Evolutionary conservation across 1,140 invertebrate genomes (phyloP), one percentile per base, ranked within the genome.

Genomic region (Drosophila pseudoananassae): DNA sequence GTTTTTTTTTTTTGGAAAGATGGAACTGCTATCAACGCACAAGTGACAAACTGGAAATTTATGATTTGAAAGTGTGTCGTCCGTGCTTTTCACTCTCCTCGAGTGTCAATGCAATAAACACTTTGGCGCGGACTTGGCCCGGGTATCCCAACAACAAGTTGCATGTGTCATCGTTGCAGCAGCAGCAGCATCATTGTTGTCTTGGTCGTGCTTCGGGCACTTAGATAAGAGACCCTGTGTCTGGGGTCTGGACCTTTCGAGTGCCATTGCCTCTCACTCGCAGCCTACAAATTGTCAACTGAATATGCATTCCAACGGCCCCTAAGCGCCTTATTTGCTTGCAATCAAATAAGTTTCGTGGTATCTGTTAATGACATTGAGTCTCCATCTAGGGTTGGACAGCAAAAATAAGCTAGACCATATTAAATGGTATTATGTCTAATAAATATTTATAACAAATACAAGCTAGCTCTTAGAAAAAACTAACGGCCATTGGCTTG

Each of bases 31-130:
- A 87, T 87, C 82, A 88, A 69, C 54, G 54, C 47, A 64, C 74
- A 87, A 87, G 82, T 87, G 82, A 87, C 83, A 87, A 87, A 88
- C 78, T 88, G 47, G 50, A 87, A 88, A 87, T 87, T 87, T 87
- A 87, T 87, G 82, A 83, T 88, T 87, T 78, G 65, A 87, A 87
- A 87, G 83, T 82, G 75, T 78, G 78, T 80, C 83, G 82, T 45
- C 36, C 50, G 43, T 43, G 47, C 53, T 52, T 58, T 57, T 50
- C 72, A 49, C 78, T 78, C 65, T 49, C 23, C 50, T 45, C 51
- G 49, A 84, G 82, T 87, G 82, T 87, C 74, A 87, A 87, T 82
- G 82, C 78, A 87, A 87, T 87, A 87, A 87, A 87, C 82, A 87
- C 82, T 87, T 78, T 36, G 70, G 50, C 27, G 50, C 36, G 55